These are phyloP conservation scores for Sycophila sp. DNA, from an alignment of 1,140 invertebrate genomes.

Conservation along the genomic window DNA sequence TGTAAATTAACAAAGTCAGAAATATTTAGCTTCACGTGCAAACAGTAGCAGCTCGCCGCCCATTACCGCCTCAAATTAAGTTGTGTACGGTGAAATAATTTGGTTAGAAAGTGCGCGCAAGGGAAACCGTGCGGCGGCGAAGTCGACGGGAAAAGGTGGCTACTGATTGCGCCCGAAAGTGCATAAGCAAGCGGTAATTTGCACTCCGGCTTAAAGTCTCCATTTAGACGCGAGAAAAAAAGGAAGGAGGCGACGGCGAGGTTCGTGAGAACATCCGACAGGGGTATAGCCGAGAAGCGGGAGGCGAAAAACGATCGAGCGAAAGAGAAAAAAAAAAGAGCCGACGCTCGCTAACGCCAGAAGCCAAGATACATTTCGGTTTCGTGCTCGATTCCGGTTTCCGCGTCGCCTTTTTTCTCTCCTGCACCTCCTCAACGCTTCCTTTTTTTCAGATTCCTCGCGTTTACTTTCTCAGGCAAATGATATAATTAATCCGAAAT, in stretches of 20 bases:
- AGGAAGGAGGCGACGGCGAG: neutral
- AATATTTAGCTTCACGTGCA: too few species aligned
- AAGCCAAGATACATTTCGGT: conserved; percentile 16
- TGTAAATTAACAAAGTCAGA: too few species aligned
- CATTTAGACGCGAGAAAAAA: conserved; percentile 6
- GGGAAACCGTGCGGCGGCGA: neutral
- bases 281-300: neutral
- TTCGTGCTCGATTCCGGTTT: conserved; percentile 17
- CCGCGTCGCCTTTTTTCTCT: neutral
- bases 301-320: conserved; percentile 11
- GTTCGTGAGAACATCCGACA: conserved; percentile 2
- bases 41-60: too few species aligned
- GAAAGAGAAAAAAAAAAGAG: neutral
- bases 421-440: neutral
- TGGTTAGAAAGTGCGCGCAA: neutral
- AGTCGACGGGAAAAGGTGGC: neutral
- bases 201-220: conserved; percentile 6
- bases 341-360: neutral
- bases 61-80: too few species aligned
- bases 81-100: conserved; percentile 9
- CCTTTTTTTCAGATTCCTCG: neutral
- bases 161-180: neutral
- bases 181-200: conserved; percentile 3
- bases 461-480: neutral
- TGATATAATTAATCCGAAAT: too few species aligned